These are phyloP conservation scores for Arctia plantaginis DNA, from an alignment of 2,888 invertebrate genomes.

Conservation along the genomic window DNA sequence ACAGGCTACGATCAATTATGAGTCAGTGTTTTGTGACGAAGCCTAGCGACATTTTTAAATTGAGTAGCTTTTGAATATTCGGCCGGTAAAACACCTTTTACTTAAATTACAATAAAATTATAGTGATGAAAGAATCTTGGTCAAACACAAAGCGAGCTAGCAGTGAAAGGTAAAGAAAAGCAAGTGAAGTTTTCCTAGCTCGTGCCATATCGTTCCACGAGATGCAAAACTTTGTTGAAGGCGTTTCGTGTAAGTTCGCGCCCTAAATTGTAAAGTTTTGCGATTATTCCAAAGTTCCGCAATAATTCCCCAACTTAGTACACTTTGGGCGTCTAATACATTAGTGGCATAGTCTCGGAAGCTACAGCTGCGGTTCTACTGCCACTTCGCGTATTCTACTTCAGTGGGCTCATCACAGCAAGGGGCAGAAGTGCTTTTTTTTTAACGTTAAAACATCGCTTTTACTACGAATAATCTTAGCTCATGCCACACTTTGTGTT, in stretches of 20 bases:
- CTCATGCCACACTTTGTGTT: no score
- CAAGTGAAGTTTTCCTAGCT: conserved; percentile 35
- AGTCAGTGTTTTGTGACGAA: not conserved
- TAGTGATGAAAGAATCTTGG: not conserved
- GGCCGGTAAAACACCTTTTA: not conserved
- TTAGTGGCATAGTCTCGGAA: conserved; percentile 34
- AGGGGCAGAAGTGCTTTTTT: not conserved
- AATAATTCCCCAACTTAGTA: conserved; percentile 43
- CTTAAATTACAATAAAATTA: not conserved
- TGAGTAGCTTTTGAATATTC: not conserved
- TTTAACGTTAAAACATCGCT: not conserved
- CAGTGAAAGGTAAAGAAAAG: conserved; percentile 29
- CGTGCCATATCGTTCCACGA: conserved; percentile 39
- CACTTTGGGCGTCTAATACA: conserved; percentile 29
- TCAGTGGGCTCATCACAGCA: not conserved
- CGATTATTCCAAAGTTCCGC: conserved; percentile 54
- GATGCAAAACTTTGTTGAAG: conserved; percentile 50
- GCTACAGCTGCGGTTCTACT: conserved; percentile 19
- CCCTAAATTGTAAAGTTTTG: conserved; percentile 54
- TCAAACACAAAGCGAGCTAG: conserved; percentile 17
- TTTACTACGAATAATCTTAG: no score
- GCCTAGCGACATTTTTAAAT: not conserved
- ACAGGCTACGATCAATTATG: not conserved
- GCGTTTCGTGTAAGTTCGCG: conserved; percentile 39
- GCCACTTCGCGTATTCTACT: conserved; percentile 6